Base-by-base conservation (phyloP, 2,888 invertebrate genomes). In the Crocallis elinguaria region DNA sequence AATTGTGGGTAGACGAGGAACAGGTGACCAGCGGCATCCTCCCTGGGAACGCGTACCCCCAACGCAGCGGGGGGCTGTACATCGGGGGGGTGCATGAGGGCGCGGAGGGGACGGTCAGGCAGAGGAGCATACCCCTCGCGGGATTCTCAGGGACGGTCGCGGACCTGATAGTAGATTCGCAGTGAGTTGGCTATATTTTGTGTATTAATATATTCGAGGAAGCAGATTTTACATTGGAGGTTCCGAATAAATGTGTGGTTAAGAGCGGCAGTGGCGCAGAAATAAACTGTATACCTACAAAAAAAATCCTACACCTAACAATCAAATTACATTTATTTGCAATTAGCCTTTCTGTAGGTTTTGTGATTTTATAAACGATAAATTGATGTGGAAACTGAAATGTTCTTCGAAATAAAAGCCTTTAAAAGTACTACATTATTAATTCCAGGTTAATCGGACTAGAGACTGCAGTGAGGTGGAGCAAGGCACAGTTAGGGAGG, bases 81-180 rank as follows among this genome's bases (percentile, higher is more conserved):
- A 91, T 97, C 45, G 97, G 97, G 1, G 97, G 97, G 0, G 87
- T 94, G 9, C 95, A 94, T 0, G 78, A 89, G 0, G 80, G 88
- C 17, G 86, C 92, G 35, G 37, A 88, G 94, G 45, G 88, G 94
- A 55, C 95, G 94, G 14, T 95, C 94, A 9, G 82, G 94, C 14
- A 77, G 84, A 30, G 60, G 4, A 36, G 81, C 81, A 45, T 92
- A 85, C 56, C 93, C 23, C 60, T 75, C 0, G 62, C 60, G 0
- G 93, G 94, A 3, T 92, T 97, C 38, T 93, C 93, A 33, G 98
- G 98, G 2, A 95, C 97, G 3, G 93, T 98, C 6, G 95, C 95
- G 52, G 97, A 98, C 80, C 93, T 97, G 13, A 95, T 97, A 45
- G 94, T 97, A 57, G 96, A 97, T 72, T 94, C 94, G 29, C 92